Conservation (phyloP, 2,888 invertebrate species). For the Cosmopolites sordidus region DNA sequence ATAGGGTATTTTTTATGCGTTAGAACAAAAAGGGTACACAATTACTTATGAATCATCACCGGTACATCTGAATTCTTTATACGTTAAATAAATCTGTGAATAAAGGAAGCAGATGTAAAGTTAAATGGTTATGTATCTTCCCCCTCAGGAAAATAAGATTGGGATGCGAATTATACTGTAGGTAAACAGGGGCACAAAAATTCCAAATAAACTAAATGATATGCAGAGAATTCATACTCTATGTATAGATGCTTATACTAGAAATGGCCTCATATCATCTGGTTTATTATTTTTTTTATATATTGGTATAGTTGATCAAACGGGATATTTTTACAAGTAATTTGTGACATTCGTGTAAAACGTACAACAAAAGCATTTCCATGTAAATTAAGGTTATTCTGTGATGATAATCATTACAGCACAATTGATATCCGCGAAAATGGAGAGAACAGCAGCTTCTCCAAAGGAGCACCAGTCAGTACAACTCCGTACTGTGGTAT, state of each 20-base stretch:
- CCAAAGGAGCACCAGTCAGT: conserved; percentile 10
- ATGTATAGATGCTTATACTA: too few relatives aligned
- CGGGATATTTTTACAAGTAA: background rate
- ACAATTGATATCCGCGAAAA: background rate
- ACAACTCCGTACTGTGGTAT: conserved; percentile 10
- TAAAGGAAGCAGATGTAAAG: too few relatives aligned
- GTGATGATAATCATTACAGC: conserved; percentile 1
- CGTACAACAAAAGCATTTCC: conserved; percentile 4
- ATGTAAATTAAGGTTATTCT: conserved; percentile 8
- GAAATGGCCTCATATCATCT: background rate
- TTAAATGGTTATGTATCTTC: too few relatives aligned
- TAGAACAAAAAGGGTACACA: too few relatives aligned
- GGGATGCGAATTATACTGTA: background rate
- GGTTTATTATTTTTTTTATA: background rate
- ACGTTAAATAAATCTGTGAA: too few relatives aligned
- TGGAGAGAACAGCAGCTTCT: conserved; percentile 4
- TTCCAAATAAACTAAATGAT: background rate
- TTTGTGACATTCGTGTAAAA: conserved; percentile 10
- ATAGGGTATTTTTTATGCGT: too few relatives aligned
- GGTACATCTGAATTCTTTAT: too few relatives aligned
- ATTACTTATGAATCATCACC: too few relatives aligned
- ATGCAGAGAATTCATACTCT: background rate
- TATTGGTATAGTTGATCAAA: background rate
- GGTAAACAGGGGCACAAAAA: background rate
- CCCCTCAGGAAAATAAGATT: background rate